phyloP scores from a whole-genome alignment of 2,888 invertebrate species.

The Temnothorax unifasciatus region DNA sequence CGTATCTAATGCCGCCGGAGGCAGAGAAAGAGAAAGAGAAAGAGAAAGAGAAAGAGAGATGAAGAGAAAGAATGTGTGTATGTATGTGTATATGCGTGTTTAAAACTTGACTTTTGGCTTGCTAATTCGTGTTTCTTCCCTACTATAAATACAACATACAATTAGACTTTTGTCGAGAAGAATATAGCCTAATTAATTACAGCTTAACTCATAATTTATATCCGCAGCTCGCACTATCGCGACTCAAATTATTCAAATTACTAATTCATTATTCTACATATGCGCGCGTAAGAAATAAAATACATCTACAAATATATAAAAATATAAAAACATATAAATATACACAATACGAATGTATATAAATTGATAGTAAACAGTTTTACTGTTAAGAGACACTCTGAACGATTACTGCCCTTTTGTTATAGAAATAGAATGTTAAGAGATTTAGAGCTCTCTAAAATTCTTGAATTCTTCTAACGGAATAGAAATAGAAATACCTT shows the following conservation, averaged over 20 bases:
- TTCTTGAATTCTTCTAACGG: too few species aligned
- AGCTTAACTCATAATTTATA: conserved; percentile 45
- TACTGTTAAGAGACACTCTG: background rate
- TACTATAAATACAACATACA: background rate
- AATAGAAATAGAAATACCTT: too few species aligned
- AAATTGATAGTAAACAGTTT: background rate
- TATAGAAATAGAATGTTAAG: too few species aligned
- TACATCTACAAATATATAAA: background rate
- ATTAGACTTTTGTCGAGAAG: conserved; percentile 43
- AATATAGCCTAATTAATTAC: conserved; percentile 45
- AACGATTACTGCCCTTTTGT: too few species aligned
- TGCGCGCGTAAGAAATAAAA: background rate
- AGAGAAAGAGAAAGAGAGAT: background rate
- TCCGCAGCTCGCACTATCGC: background rate
- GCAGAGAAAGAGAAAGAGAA: background rate
- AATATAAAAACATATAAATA: too few species aligned
- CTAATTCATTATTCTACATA: background rate
- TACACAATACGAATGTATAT: too few species aligned
- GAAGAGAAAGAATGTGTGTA: background rate
- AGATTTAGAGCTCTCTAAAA: too few species aligned
- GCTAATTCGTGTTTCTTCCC: conserved; percentile 35
- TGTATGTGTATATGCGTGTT: background rate
- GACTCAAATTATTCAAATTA: conserved; percentile 27
- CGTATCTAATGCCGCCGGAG: background rate
- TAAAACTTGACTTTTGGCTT: conserved; percentile 28